Base-by-base conservation (phyloP, 1,140 invertebrate genomes). In the Panagrolaimus sp. region DNA sequence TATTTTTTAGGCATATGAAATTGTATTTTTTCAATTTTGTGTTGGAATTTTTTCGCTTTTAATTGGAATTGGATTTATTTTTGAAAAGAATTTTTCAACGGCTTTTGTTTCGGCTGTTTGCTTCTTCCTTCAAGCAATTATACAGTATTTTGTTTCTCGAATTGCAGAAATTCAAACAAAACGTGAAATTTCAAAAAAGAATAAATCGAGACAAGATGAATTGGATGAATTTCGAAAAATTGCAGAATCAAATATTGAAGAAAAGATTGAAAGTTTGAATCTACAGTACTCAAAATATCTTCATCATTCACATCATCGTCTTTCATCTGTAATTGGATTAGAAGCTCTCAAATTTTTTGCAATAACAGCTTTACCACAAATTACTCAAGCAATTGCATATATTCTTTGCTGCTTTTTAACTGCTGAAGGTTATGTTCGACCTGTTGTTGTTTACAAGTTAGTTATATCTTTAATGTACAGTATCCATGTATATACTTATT, bases 111-210 rank as follows among this genome's bases (percentile, higher is more conserved):
- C 14, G 5, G 17, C 52, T 3, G 17, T 58, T 28, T 58, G 52
- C 28, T 58, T 58, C 17, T 26, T 58, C 21, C 21, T 58, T 58
- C 52, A 58, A 58, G 52, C 52, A 12, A 58, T 58, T 28, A 26
- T 21, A 21, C 52, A 58, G 8, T 58, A 58, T 28, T 58, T 58
- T 28, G 28, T 58, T 21, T 21, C 52, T 21, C 52, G 52, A 26
- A n/a, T 28, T 28, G 52, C 52, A 12, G 52, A 58, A 17, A 58
- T 58, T 14, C 52, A 58, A 21, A 58, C 52, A 21, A 58, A 58
- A 58, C 12, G 52, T 12, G 28, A 58, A 8, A 21, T 58, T 12
- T 21, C 52, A 21, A 58, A 58, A 24, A 21, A 28, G 52, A 58
- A 58, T 58, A 28, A 21, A 8, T 58, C n/a, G 15, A n/a, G 14